A percentile compares a stretch with the other conserved stretches of the same genome.
These are phyloP conservation scores for Eunapius fragilis DNA, from an alignment of 37 sponge, comb jelly and placozoan genomes.

Conservation along the genomic window DNA sequence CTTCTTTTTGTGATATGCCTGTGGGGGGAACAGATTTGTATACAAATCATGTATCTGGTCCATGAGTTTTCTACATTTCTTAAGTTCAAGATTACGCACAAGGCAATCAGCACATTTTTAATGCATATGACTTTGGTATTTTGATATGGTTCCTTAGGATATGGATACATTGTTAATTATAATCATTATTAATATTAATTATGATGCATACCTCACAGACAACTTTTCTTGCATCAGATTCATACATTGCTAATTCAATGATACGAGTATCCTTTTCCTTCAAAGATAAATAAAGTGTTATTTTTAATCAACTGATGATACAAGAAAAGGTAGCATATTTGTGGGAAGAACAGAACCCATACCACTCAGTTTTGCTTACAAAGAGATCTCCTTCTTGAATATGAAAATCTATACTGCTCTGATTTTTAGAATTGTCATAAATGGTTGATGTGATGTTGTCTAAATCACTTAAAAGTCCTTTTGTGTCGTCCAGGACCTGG, in stretches of 20 bases:
- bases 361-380: no score
- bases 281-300: neutral
- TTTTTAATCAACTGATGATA: neutral
- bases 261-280: neutral
- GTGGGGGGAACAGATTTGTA: no score
- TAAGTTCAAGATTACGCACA: no score
- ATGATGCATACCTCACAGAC: neutral
- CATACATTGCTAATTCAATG: neutral
- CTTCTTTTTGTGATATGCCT: neutral
- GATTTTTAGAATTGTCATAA: neutral
- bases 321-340: no score
- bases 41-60: no score
- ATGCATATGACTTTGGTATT: no score
- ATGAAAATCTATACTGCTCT: neutral
- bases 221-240: neutral
- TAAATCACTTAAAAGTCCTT: neutral
- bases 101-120: no score
- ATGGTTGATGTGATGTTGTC: neutral
- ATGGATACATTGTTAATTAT: no score
- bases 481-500: neutral
- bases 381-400: neutral
- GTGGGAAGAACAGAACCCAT: no score
- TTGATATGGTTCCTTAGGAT: no score
- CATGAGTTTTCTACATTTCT: no score
- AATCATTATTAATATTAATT: no score